phyloP scores from a whole-genome alignment of 2,888 invertebrate species.

The Homarus gammarus region DNA sequence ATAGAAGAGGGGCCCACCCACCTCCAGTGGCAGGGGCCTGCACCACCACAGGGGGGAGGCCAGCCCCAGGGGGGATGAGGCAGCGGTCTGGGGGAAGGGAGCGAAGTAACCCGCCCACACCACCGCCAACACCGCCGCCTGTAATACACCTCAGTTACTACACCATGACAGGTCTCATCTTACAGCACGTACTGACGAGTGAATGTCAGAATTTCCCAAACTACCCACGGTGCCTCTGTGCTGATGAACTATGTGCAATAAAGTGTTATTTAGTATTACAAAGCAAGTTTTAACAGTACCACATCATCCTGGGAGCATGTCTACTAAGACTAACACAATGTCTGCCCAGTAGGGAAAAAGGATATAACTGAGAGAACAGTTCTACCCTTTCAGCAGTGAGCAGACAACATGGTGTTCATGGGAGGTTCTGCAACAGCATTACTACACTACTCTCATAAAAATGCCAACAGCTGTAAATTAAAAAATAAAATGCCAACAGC shows the following conservation, averaged over 20 bases:
- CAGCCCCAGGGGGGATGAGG: constrained; percentile 69
- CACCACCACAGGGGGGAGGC: constrained; percentile 72
- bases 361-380: too few species aligned
- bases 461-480: not conserved
- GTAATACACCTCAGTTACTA: constrained; percentile 30
- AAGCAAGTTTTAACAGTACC: not conserved
- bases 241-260: not conserved
- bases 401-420: too few species aligned
- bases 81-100: constrained; percentile 69
- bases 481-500: not conserved
- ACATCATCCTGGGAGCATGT: not conserved
- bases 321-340: too few species aligned
- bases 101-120: constrained; percentile 40
- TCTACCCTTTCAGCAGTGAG: too few species aligned
- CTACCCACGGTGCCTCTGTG: not conserved
- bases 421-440: constrained; percentile 8
- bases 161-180: not conserved
- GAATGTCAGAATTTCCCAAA: constrained; percentile 12
- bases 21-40: constrained; percentile 62
- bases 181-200: not conserved
- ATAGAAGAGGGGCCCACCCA: constrained; percentile 43
- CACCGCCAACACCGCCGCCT: constrained; percentile 34
- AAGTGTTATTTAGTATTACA: not conserved
- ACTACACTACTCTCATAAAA: not conserved
- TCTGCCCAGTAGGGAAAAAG: too few species aligned